These are phyloP conservation scores for Quadriops clusia DNA, from an alignment of 2,888 invertebrate genomes.

Conservation along the genomic window DNA sequence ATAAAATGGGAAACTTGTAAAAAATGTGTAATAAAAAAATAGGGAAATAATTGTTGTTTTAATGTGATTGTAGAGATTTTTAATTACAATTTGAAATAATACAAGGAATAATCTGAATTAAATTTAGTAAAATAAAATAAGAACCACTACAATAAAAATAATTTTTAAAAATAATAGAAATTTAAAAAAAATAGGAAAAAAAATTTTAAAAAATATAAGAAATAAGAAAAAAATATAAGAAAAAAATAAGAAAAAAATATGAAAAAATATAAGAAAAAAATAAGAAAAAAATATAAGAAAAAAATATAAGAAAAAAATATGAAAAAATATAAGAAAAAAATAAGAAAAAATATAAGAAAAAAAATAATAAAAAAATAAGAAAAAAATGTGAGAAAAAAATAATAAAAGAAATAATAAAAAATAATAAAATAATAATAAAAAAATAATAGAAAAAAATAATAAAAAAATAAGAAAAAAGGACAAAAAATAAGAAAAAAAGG, in stretches of 20 bases:
- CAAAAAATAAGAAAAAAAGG: too few species aligned
- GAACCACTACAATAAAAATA: neutral
- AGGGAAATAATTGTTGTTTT: too few species aligned
- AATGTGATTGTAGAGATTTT: too few species aligned
- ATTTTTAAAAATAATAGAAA: slow-evolving; percentile 5
- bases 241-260: neutral
- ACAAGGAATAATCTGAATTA: too few species aligned
- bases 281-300: neutral
- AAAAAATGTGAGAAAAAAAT: neutral
- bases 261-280: neutral
- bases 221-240: neutral
- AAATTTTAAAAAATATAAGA: slow-evolving; percentile 1
- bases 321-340: neutral
- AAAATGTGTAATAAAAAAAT: too few species aligned
- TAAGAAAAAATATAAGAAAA: neutral
- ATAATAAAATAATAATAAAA: neutral
- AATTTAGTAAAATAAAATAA: neutral
- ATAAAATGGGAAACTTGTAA: too few species aligned
- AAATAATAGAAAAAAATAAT: too few species aligned
- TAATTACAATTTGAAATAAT: too few species aligned
- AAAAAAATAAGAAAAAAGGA: too few species aligned
- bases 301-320: neutral
- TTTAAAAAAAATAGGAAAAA: slow-evolving; percentile 4
- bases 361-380: neutral
- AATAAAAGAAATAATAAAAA: slow-evolving; percentile 1